Evolutionary conservation across 2,797 vertebrate species (phyloP), one percentile per base, ranked within the genome.

Genomic region (Cynopterus sphinx): DNA sequence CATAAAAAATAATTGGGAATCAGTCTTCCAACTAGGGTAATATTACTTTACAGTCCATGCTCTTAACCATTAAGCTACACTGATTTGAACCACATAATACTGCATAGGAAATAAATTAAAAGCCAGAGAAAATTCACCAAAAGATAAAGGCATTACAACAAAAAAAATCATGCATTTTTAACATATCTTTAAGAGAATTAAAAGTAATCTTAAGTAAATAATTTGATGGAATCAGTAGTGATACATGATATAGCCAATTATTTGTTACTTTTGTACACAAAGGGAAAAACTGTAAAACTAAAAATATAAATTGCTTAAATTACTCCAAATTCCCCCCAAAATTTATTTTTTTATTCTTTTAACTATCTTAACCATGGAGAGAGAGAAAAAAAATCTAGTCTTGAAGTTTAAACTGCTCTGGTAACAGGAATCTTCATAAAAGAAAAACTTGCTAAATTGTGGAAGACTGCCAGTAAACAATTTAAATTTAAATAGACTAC

Each of bases 201-300:
- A 77, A 95, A 87, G 28, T 75, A 77, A 87, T 36, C 24, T 55
- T 73, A 87, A 13, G 36, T 68, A 46, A 96, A 91, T 1, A 89
- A 39, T 51, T 43, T 63, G 53, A 59, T 82, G 63, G 86, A 82
- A 77, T 36, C 43, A 12, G 39, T 46, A 84, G 24, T 57, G 8
- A 57, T 31, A 88, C 0, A 75, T 2, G 33, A 73, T 24, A 67
- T 0, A 92, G 55, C 31, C 65, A 82, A 90, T 82, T 61, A 94
- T 63, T 49, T 88, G 90, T 85, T 39, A 41, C 46, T 92, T 87
- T n/a, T 67, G 0, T 74, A 78, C 11, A 86, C 17, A 83, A 78
- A 49, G 28, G 6, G 10, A 63, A 90, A 83, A 79, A 41, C 3
- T 70, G 0, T 10, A 95, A 79, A 93, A 97, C 13, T 21, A 22